Evolutionary conservation across 2,113 vertebrate genomes (phyloP).

Genomic region (Dipodomys stephensi): DNA sequence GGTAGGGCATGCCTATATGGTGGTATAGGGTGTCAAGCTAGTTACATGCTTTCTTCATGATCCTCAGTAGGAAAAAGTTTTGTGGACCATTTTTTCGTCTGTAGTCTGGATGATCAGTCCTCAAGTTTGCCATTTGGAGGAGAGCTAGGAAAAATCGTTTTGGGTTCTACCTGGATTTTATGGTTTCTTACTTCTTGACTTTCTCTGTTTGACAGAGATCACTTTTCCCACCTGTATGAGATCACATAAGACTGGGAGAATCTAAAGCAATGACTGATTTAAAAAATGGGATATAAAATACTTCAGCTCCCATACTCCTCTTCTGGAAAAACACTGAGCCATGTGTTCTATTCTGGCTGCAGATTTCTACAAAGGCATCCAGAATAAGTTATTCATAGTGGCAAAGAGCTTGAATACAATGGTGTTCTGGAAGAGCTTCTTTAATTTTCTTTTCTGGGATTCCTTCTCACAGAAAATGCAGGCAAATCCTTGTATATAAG

Average conservation of each 20-base stretch:
- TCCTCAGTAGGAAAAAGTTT: too few relatives aligned
- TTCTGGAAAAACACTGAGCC: too few relatives aligned
- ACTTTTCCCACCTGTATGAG: not conserved
- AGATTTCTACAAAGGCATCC: not conserved
- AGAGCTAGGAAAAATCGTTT: not conserved
- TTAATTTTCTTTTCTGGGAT: not conserved
- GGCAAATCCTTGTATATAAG: not conserved
- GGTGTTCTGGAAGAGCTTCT: not conserved
- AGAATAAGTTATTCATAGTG: not conserved
- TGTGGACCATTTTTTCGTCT: not conserved
- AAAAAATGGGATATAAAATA: not conserved
- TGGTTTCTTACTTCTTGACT: not conserved
- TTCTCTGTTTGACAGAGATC: not conserved
- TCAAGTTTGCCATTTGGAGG: too few relatives aligned
- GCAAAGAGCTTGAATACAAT: not conserved
- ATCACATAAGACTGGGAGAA: not conserved
- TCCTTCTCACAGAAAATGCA: not conserved
- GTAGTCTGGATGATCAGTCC: not conserved
- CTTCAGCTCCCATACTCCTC: not conserved
- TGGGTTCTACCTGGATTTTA: too few relatives aligned
- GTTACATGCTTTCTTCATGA: not conserved
- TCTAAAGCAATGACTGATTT: not conserved
- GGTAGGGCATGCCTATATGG: not conserved
- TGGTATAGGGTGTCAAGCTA: too few relatives aligned
- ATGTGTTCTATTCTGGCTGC: not conserved